phyloP scores from a whole-genome alignment of 2,888 invertebrate species.

The Athalia cordata region DNA sequence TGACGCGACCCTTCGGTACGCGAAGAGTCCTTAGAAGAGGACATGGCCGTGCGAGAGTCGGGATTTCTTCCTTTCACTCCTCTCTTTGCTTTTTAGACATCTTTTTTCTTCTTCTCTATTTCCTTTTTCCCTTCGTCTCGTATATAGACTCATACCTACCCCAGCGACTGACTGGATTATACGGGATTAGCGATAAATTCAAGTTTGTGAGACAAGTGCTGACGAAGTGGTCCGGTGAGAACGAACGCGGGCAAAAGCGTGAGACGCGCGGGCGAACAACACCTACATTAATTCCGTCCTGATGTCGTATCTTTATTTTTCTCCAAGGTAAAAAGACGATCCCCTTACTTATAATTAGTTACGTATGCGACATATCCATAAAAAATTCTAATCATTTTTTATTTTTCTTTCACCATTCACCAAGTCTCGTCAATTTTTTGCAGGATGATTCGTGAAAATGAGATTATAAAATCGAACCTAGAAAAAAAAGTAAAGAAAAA shows the following conservation, averaged over 20 bases:
- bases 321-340: neutral
- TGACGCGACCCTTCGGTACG: neutral
- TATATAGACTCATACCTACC: too few relatives aligned
- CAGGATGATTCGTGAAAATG: neutral
- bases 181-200: conserved; percentile 30
- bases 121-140: neutral
- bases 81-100: neutral
- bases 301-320: neutral
- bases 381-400: conserved; percentile 10
- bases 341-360: too few relatives aligned
- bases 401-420: too few relatives aligned
- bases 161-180: conserved; percentile 9
- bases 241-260: conserved; percentile 2
- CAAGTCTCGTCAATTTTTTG: too few relatives aligned
- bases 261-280: neutral
- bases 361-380: too few relatives aligned
- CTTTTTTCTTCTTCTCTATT: neutral
- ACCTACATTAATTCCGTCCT: too few relatives aligned
- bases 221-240: conserved; percentile 20
- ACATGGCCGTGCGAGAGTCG: neutral
- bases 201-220: conserved; percentile 20
- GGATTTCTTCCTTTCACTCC: conserved; percentile 1
- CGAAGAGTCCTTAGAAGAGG: conserved; percentile 1
- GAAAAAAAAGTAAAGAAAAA: neutral
- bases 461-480: neutral